phyloP scores from a whole-genome alignment of 2,113 vertebrate genomes.

The Malurus cyaneus region DNA sequence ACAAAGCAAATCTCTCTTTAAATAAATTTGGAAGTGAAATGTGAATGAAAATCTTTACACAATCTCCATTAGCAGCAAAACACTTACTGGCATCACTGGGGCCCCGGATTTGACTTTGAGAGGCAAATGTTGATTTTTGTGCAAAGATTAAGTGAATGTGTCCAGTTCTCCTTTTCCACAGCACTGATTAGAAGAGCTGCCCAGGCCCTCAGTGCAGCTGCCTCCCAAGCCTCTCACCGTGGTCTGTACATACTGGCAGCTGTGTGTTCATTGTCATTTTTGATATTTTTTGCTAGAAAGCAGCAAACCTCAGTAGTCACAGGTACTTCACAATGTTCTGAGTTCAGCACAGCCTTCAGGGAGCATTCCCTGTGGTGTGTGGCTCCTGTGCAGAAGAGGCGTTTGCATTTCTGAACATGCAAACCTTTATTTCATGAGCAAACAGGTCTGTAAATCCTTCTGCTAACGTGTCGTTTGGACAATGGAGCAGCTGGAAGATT shows the following conservation, averaged over 20 bases:
- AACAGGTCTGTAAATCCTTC: conserved; percentile 8
- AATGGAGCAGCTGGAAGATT: conserved; percentile 30
- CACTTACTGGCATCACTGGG: neutral
- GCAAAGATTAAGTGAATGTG: neutral
- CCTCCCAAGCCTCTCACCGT: neutral
- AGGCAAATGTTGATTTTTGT: neutral
- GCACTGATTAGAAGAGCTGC: neutral
- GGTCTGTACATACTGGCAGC: neutral
- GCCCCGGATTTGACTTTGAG: neutral
- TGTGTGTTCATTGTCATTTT: neutral
- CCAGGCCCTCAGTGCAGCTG: neutral
- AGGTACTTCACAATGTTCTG: neutral
- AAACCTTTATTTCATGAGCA: neutral
- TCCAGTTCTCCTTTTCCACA: neutral
- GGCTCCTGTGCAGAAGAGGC: neutral
- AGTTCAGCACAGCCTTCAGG: neutral
- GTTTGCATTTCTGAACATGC: conserved; percentile 4
- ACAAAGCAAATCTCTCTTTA: neutral
- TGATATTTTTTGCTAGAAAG: neutral
- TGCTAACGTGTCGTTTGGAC: neutral
- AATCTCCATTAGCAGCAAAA: neutral
- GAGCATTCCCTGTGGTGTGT: neutral
- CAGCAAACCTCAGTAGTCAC: neutral
- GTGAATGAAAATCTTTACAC: neutral
- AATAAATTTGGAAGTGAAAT: conserved; percentile 5